Evolutionary conservation across 64 coral and sea anemone species (phyloP).

Genomic region (Catalaphyllia jardinei): DNA sequence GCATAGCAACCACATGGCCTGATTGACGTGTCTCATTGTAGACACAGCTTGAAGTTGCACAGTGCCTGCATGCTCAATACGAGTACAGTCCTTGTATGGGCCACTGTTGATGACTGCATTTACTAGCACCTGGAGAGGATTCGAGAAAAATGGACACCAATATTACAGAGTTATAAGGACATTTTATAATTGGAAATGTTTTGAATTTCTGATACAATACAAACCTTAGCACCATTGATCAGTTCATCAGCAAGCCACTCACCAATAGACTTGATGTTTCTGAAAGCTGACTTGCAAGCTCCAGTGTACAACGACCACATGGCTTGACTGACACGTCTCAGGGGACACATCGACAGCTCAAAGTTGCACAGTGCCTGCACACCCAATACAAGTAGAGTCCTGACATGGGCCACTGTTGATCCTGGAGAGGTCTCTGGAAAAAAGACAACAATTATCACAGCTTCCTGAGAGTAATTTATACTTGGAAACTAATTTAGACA

Average conservation of each 20-base stretch:
- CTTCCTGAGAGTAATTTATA: not conserved
- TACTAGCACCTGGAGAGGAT: constrained; percentile 96
- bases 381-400: constrained; percentile 96
- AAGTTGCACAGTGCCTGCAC: constrained; percentile 94
- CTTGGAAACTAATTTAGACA: not conserved
- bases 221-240: constrained; percentile 99
- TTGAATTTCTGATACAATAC: not conserved
- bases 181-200: not conserved
- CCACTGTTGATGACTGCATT: constrained; percentile 99
- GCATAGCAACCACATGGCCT: constrained; percentile 95
- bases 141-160: constrained; percentile 42
- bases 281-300: constrained; percentile 89
- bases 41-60: constrained; percentile 97
- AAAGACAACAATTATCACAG: too few relatives aligned
- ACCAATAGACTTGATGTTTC: constrained; percentile 99
- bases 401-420: constrained; percentile 99
- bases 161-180: not conserved
- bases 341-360: constrained; percentile 91
- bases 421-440: constrained; percentile 91
- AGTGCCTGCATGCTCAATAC: constrained; percentile 98
- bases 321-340: constrained; percentile 96
- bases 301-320: constrained; percentile 98
- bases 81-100: constrained; percentile 88
- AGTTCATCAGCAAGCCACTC: constrained; percentile 99
- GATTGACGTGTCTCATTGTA: constrained; percentile 95